Evolutionary conservation across 1,140 invertebrate genomes (phyloP), one percentile per base, ranked within the genome.

Genomic region (Dolichoris vasculosae): DNA sequence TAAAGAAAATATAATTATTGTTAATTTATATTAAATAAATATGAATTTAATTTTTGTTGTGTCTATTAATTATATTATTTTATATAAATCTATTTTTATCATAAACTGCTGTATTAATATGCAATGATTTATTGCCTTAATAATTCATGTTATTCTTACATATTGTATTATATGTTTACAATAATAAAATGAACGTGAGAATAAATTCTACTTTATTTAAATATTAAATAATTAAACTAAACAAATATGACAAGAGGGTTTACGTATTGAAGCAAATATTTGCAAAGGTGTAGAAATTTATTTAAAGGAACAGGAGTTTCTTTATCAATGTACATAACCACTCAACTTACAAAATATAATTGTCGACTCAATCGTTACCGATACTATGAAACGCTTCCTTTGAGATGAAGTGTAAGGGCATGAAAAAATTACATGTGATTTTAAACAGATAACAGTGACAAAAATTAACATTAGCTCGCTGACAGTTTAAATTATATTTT

Each of bases 281-380:
- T 86, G 81, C 81, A 86, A 86, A 83, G 59, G 64, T 86, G 85
- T 86, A 86, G 81, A 86, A 86, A 86, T 86, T 83, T 83, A 79
- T 83, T 80, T 79, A 69, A 79, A 86, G 85, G 81, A 86, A 86
- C 81, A 86, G 75, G 64, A 80, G 76, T 83, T 80, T 82, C 20
- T 82, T 76, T 51, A 77, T 81, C 11, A 86, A 75, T 85, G 46
- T 64, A 82, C 23, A 81, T 80, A 64, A 76, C 84, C 84, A 81
- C 69, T 76, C 78, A 81, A 69, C 71, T 85, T 81, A 82, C 73
- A 82, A 76, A 85, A 82, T 82, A 78, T 59, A 82, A 85, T 85
- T 46, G 38, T 82, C 13, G 63, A 86, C 32, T 69, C 43, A 78
- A 78, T 55, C 38, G 26, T 78, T 85, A 78, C 55, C 51, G n/a